A percentile compares a stretch with the other conserved stretches of the same genome.
Conservation (phyloP, 2,888 invertebrate genomes). For the Macrophya alboannulata region DNA sequence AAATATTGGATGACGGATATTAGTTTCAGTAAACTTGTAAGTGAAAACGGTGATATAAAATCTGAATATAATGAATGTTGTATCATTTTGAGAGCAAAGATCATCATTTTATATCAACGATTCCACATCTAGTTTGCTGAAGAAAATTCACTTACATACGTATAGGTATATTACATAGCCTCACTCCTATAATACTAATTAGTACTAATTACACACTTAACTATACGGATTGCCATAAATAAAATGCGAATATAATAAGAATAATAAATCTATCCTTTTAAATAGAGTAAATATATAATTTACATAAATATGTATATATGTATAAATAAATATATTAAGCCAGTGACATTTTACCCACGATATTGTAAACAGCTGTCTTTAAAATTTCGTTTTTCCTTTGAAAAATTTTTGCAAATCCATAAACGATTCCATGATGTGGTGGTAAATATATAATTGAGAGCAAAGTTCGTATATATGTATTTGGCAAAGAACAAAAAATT, state of each 20-base stretch:
- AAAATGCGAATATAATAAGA: slow-evolving; percentile 23
- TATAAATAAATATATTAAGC: slow-evolving; percentile 24
- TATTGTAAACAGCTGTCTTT: background rate
- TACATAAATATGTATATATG: background rate
- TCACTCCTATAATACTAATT: background rate
- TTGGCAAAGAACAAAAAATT: background rate
- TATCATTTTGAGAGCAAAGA: slow-evolving; percentile 17
- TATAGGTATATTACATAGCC: background rate
- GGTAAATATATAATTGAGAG: slow-evolving; percentile 28
- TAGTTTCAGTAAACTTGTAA: background rate
- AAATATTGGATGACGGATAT: background rate
- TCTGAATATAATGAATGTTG: background rate
- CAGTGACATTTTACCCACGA: background rate
- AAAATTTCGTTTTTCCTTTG: background rate
- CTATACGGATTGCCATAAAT: slow-evolving; percentile 29
- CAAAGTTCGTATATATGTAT: background rate
- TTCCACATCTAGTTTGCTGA: background rate
- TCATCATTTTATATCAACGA: background rate
- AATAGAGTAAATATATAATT: background rate
- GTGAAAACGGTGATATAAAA: background rate
- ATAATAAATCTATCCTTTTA: slow-evolving; percentile 2
- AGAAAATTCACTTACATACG: background rate
- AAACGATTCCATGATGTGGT: background rate
- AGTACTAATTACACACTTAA: background rate
- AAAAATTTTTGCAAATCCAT: background rate